Conservation (phyloP, 2,888 invertebrate genomes). For the Tetramorium bicarinatum region DNA sequence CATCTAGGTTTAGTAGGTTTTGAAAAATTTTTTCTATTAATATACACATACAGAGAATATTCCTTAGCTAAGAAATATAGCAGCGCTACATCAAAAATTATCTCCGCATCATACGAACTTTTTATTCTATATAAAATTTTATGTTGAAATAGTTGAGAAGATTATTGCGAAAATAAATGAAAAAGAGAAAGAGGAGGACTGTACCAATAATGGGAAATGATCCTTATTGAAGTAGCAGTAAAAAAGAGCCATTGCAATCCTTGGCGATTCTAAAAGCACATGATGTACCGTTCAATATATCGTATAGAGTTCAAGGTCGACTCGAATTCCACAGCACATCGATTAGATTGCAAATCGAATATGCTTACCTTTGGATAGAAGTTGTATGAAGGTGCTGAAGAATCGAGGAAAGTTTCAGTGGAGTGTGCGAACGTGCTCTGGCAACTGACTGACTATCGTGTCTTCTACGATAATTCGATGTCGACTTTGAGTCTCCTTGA, state of each 20-base stretch:
- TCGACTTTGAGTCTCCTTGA: constrained; percentile 38
- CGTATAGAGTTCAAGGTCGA: constrained; percentile 39
- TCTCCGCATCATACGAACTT: not conserved
- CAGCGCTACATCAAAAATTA: not conserved
- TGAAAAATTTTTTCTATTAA: not conserved
- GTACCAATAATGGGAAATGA: not conserved
- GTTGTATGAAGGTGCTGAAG: constrained; percentile 40
- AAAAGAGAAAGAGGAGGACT: not conserved
- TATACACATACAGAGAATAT: not conserved
- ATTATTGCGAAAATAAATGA: constrained; percentile 10
- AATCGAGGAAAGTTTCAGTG: constrained; percentile 43
- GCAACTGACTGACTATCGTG: constrained; percentile 42
- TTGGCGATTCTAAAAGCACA: constrained; percentile 8
- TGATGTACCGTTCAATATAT: constrained; percentile 11
- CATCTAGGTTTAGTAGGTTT: not conserved
- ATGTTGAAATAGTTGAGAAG: not conserved
- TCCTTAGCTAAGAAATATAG: not conserved
- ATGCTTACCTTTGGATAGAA: constrained; percentile 33
- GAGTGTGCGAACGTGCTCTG: constrained; percentile 33
- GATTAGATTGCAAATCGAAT: constrained; percentile 52
- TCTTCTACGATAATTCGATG: constrained; percentile 42
- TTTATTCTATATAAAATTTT: not conserved
- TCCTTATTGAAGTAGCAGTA: not conserved
- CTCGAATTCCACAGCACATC: constrained; percentile 20
- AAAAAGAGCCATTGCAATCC: not conserved